phyloP scores from a whole-genome alignment of 2,113 vertebrate species.

The human region DNA sequence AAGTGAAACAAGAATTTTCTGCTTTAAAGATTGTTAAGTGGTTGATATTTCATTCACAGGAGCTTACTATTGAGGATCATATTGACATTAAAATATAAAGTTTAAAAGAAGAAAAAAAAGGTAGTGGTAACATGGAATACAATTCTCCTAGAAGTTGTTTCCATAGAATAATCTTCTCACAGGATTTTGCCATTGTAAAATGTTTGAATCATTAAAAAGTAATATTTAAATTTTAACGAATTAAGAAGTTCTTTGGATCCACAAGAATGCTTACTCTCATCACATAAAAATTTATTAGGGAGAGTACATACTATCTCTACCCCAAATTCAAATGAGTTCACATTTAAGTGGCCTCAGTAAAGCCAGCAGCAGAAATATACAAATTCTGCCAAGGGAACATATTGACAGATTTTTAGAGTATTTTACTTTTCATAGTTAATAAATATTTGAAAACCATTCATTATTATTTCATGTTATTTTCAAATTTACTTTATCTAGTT shows the following conservation, averaged over 20 bases:
- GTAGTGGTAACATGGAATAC: background rate
- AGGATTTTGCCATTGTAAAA: background rate
- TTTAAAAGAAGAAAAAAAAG: background rate
- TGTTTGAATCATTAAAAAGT: background rate
- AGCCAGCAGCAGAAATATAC: background rate
- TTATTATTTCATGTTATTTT: background rate
- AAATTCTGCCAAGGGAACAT: background rate
- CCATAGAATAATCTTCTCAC: background rate
- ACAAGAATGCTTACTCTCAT: background rate
- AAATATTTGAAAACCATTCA: background rate
- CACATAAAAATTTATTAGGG: background rate
- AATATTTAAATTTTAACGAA: background rate
- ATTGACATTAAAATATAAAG: background rate
- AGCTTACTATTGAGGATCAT: background rate
- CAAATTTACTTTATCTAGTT: background rate
- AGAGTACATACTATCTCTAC: background rate
- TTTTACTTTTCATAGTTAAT: slow-evolving; percentile 7
- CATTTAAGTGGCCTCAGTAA: background rate
- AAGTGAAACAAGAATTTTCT: background rate
- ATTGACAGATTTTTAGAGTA: background rate
- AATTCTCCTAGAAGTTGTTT: background rate
- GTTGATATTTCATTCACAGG: background rate
- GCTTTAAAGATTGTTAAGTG: background rate
- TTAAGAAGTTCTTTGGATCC: background rate
- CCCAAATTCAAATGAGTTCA: background rate